Evolutionary conservation across 2,113 vertebrate species (phyloP).

Genomic region (Pelmatolapia mariae): DNA sequence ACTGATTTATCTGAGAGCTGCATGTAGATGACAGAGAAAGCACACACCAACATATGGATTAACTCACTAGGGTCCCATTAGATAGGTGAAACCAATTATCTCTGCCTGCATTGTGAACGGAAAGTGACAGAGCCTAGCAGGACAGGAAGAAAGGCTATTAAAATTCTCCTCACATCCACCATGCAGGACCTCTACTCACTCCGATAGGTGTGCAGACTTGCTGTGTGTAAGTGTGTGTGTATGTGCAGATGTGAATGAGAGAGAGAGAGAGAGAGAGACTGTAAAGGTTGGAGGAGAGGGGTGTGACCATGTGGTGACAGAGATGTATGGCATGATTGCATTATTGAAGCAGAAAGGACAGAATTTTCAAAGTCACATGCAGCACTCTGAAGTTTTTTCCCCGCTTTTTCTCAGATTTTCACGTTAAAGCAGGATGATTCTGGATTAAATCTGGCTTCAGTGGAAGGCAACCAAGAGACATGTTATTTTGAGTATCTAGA

Average conservation of each 20-base stretch:
- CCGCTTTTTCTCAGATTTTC: neutral
- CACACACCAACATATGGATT: slow-evolving; percentile 1
- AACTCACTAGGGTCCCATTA: slow-evolving; percentile 20
- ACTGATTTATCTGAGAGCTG: neutral
- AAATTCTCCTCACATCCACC: slow-evolving; percentile 71
- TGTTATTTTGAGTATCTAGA: neutral
- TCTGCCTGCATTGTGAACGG: slow-evolving; percentile 31
- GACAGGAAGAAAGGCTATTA: slow-evolving; percentile 61
- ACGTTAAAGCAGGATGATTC: neutral
- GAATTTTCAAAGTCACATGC: slow-evolving; percentile 55
- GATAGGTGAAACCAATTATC: slow-evolving; percentile 48
- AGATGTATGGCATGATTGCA: slow-evolving; percentile 63
- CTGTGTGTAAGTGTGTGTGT: slow-evolving; percentile 11
- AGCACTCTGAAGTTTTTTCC: neutral
- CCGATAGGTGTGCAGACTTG: slow-evolving; percentile 45
- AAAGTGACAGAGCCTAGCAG: slow-evolving; percentile 47
- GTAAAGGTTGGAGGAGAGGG: slow-evolving; percentile 48
- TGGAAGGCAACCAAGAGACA: neutral
- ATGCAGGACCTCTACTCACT: slow-evolving; percentile 67
- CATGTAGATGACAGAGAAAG: neutral
- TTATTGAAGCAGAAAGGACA: slow-evolving; percentile 53
- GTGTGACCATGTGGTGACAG: slow-evolving; percentile 64
- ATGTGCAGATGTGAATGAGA: slow-evolving; percentile 1
- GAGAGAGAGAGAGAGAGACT: neutral
- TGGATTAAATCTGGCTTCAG: neutral